Evolutionary conservation across 2,888 invertebrate genomes (phyloP).

Genomic region (Mesochorus sp.): DNA sequence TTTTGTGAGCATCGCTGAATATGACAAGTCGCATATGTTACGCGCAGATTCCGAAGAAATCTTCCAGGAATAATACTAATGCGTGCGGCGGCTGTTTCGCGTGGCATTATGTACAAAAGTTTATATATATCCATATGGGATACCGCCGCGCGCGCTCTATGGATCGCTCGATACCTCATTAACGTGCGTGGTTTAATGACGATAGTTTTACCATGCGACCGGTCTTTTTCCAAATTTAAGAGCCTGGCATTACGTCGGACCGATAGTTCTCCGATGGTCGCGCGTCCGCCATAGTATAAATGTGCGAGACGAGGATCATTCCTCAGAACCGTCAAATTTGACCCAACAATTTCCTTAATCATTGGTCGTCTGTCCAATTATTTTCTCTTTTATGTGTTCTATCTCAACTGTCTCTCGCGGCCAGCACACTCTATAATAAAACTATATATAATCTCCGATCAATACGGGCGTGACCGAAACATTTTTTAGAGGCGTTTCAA

Average conservation of each 20-base stretch:
- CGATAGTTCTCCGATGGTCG: constrained; percentile 1
- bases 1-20: constrained; percentile 24
- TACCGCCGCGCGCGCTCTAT: constrained; percentile 1
- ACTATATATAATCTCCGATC: constrained; percentile 55
- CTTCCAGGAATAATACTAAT: constrained; percentile 56
- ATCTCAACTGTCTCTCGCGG: constrained; percentile 5
- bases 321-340: constrained; percentile 60
- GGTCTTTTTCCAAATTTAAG: constrained; percentile 55
- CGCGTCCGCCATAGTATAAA: constrained; percentile 22
- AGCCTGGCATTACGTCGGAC: constrained; percentile 42
- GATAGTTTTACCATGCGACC: constrained; percentile 55
- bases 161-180: constrained; percentile 55
- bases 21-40: constrained; percentile 59
- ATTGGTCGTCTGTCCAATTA: constrained; percentile 34
- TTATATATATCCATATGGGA: too few relatives aligned
- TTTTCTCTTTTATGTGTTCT: constrained; percentile 39
- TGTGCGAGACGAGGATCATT: constrained; percentile 35
- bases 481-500: constrained; percentile 39
- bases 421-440: constrained; percentile 59
- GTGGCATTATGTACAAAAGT: constrained; percentile 74
- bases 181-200: constrained; percentile 41
- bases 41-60: constrained; percentile 26
- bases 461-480: constrained; percentile 52
- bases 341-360: constrained; percentile 68
- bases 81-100: constrained; percentile 35